A percentile compares a stretch with the other conserved stretches of the same genome.
These are phyloP conservation scores for Ischnus inquisitorius DNA, from an alignment of 2,888 invertebrate genomes.

Conservation along the genomic window DNA sequence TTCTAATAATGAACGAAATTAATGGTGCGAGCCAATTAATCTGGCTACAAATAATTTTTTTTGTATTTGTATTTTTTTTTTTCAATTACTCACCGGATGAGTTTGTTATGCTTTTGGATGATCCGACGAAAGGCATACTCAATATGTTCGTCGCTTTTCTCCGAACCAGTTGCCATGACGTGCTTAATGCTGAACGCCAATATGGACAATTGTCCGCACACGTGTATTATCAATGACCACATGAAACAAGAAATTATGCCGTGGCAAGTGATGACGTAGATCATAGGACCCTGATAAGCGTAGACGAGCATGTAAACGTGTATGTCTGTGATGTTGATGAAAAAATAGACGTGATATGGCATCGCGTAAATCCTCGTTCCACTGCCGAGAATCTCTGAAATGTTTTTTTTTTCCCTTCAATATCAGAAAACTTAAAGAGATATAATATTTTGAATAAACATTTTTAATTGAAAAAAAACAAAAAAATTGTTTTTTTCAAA, in stretches of 20 bases:
- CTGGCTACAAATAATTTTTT: too few relatives aligned
- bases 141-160: neutral
- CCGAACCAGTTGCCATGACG: neutral
- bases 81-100: neutral
- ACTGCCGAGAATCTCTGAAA: neutral
- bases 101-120: neutral
- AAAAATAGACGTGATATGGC: neutral
- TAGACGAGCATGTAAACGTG: neutral
- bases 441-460: too few relatives aligned
- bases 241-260: neutral
- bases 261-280: neutral
- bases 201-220: neutral
- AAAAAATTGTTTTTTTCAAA: too few relatives aligned
- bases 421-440: too few relatives aligned
- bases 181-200: neutral
- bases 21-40: too few relatives aligned
- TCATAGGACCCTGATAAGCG: neutral
- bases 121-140: too few relatives aligned
- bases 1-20: too few relatives aligned
- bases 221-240: neutral
- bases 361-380: neutral
- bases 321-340: neutral
- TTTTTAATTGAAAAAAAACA: too few relatives aligned
- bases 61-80: neutral
- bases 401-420: too few relatives aligned